These are phyloP conservation scores for Narcine bancroftii DNA, from an alignment of 2,113 vertebrate genomes.

Conservation along the genomic window DNA sequence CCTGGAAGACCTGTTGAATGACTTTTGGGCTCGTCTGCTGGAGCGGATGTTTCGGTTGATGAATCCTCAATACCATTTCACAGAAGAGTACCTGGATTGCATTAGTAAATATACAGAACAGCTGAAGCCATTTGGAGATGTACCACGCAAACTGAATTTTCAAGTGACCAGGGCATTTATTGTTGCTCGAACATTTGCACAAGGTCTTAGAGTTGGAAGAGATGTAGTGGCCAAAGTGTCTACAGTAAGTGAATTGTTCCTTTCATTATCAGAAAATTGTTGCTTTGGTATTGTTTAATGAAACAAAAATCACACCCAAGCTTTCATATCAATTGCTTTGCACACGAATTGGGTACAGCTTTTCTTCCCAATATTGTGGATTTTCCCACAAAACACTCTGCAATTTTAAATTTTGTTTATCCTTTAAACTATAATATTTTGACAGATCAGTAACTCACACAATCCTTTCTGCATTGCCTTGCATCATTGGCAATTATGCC, in stretches of 20 bases:
- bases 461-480: background rate
- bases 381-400: background rate
- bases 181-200: conserved; percentile 81
- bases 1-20: conserved; percentile 85
- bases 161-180: conserved; percentile 83
- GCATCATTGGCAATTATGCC: background rate
- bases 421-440: background rate
- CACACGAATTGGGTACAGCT: background rate
- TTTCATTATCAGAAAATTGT: background rate
- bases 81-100: conserved; percentile 83
- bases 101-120: conserved; percentile 89
- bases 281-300: background rate
- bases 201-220: conserved; percentile 72
- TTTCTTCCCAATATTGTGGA: background rate
- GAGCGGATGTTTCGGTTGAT: conserved; percentile 94
- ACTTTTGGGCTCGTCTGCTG: conserved; percentile 89
- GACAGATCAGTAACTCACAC: background rate
- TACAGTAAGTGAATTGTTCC: conserved; percentile 51
- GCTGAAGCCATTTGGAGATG: conserved; percentile 89
- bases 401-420: background rate
- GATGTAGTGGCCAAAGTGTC: conserved; percentile 83
- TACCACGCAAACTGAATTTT: conserved; percentile 84
- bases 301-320: background rate
- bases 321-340: background rate
- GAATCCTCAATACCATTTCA: conserved; percentile 90